Evolutionary conservation across 1,140 invertebrate genomes (phyloP), one percentile per base, ranked within the genome.

Genomic region (Mycetomoellerius zeteki): DNA sequence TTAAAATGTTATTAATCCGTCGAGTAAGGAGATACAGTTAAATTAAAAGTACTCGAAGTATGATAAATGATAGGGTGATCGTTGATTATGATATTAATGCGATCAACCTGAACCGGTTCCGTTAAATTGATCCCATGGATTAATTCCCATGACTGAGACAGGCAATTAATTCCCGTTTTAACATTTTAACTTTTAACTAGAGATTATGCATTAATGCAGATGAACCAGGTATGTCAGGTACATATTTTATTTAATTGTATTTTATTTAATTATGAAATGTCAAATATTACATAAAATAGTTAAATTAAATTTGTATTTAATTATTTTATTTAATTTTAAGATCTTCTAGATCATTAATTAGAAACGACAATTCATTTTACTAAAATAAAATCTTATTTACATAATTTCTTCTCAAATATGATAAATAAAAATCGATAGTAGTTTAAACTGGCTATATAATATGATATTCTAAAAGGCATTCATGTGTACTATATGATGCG

Each of bases 81-180:
- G 54, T 24, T 27, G 80, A 75, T 84, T 60, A 50, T 84, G 69
- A 84, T 73, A 24, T 73, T 47, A 58, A n/a, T 60, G 21, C 30
- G 47, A 1, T 37, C 62, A 69, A 54, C 14, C 16, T 14, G 27
- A 84, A 84, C 69, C 69, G 69, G 69, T 84, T 75, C 27, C 54
- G 8, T 50, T 43, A 19, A 62, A 75, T 43, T 33, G 14, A 84
- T 84, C 50, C 80, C 19, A 14, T 1, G 30, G n/a, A 73, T 75
- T 71, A 71, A 81, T 71, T 81, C 10, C 21, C 33, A n/a, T 30
- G 19, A 37, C 21, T 37, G 43, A 10, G 54, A 75, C 12, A 47
- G 30, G 43, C 14, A 73, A 43, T 73, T 21, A 82, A 82, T 67
- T 73, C 54, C 16, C 33, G 33, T 73, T 82, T 73, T n/a, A 30